Evolutionary conservation across 2,888 invertebrate species (phyloP), one percentile per base, ranked within the genome.

Genomic region (Folsomia candida): DNA sequence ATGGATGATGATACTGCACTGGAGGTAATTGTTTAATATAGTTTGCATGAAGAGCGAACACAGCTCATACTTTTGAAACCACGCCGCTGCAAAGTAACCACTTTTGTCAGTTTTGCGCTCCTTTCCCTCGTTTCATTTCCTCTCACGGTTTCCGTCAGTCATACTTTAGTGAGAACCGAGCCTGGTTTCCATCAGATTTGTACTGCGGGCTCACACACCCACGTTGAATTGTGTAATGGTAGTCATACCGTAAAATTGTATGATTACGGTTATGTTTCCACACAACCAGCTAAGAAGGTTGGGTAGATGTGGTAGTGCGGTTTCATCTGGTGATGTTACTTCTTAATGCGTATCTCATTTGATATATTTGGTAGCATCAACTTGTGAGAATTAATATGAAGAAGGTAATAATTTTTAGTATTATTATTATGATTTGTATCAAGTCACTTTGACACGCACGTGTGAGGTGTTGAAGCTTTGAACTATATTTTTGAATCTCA

Each of bases 51-150:
- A 47, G 22, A 64, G 47, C 51, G 22, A 64, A 51, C 25, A 67
- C 62, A 51, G 54, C 68, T 68, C 69, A 65, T 65, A 59, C 69
- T 69, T 58, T 58, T 69, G 64, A 64, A 37, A 27, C 29, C 58
- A 58, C 29, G 69, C 59, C 58, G 59, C 54, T 26, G 51, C 22
- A 18, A 24, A 64, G 22, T 51, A 64, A 64, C 64, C 64, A 64
- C 37, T 37, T 64, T 64, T 64, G 64, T 61, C 57, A 64, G 58
- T 60, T 66, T 57, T 9, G 28, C 20, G 66, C 59, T 68, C 57
- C 51, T 66, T 66, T 20, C 28, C 37, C 63, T 64, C 69, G 47
- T 69, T 69, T 69, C 60, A 69, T 69, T 69, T 64, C 47, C 69
- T 69, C 65, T 25, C 25, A n/a, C 47, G 61, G 63, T 64, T 59